Conservation (phyloP, 2,797 vertebrate genomes). For the Coregonus suidteri region DNA sequence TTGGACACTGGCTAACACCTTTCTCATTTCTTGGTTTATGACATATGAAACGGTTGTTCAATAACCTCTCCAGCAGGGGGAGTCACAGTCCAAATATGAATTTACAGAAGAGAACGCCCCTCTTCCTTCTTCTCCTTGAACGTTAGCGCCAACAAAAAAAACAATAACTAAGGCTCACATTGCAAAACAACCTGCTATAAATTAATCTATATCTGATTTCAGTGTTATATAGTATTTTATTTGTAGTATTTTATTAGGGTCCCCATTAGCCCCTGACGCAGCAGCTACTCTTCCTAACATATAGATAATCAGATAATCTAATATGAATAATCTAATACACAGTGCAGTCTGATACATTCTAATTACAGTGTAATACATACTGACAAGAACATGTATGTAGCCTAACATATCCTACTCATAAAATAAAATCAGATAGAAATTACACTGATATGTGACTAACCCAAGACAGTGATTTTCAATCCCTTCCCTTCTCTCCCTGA, state of each 20-base stretch:
- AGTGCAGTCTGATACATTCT: neutral
- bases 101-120: neutral
- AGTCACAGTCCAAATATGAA: neutral
- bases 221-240: neutral
- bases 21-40: neutral
- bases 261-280: no score
- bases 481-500: neutral
- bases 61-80: conserved; percentile 41
- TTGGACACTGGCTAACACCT: no score
- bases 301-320: neutral
- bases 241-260: no score
- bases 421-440: neutral
- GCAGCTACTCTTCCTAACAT: neutral
- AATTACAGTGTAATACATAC: neutral
- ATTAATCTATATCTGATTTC: neutral
- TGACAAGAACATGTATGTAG: neutral
- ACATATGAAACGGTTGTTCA: neutral
- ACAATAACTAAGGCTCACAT: neutral
- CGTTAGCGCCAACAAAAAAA: neutral
- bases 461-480: neutral
- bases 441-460: neutral
- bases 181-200: neutral
- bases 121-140: neutral
- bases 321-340: neutral
- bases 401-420: neutral